Conservation (phyloP, 2,888 invertebrate species). For the Acanthococcus lagerstroemiae region DNA sequence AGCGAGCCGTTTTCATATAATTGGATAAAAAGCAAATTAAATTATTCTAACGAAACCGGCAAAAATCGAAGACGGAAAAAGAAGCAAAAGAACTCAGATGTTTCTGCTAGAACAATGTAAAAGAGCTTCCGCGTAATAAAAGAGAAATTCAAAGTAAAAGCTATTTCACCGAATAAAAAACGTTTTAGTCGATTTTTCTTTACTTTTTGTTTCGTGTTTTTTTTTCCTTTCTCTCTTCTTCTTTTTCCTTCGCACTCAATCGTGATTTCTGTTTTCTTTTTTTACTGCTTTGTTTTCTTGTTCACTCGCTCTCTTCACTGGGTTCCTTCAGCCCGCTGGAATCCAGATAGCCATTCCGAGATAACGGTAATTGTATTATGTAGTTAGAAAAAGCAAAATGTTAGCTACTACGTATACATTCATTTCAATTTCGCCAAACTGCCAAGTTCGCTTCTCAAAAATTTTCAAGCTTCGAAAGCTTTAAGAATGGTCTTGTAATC, state of each 20-base stretch:
- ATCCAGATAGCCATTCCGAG: slow-evolving; percentile 16
- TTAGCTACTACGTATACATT: slow-evolving; percentile 15
- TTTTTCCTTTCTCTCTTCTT: slow-evolving; percentile 9
- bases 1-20: too few relatives aligned
- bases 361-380: slow-evolving; percentile 26
- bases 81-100: too few relatives aligned
- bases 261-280: slow-evolving; percentile 15
- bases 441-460: slow-evolving; percentile 7
- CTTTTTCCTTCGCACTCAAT: slow-evolving; percentile 25
- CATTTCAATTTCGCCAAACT: slow-evolving; percentile 24
- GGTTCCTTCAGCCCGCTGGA: too few relatives aligned
- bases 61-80: not conserved
- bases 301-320: too few relatives aligned
- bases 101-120: slow-evolving; percentile 21
- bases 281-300: too few relatives aligned
- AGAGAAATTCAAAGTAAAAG: slow-evolving; percentile 23
- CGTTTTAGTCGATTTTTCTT: slow-evolving; percentile 19
- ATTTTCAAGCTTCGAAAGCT: too few relatives aligned
- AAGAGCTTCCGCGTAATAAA: slow-evolving; percentile 20
- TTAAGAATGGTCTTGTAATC: too few relatives aligned
- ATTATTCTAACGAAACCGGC: not conserved
- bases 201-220: slow-evolving; percentile 5
- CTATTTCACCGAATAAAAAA: slow-evolving; percentile 20
- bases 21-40: too few relatives aligned
- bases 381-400: slow-evolving; percentile 17